A percentile compares a stretch with the other conserved stretches of the same genome.
phyloP scores from a whole-genome alignment of 2,888 invertebrate genomes.

The Epirrhoe tristata region DNA sequence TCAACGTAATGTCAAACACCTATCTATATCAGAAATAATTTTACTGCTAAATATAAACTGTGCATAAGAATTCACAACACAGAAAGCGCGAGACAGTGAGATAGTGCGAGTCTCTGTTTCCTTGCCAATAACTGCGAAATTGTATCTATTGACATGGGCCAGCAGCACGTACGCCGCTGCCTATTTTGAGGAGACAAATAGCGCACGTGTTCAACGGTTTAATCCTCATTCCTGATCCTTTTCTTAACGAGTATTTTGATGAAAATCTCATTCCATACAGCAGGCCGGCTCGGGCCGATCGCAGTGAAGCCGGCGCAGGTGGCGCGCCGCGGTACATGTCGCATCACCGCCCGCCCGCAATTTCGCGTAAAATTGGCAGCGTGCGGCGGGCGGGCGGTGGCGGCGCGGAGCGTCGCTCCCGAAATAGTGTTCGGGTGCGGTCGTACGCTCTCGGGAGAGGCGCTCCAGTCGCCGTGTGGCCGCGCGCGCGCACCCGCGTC shows the following conservation, averaged over 20 bases:
- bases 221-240: conserved; percentile 45
- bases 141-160: conserved; percentile 81
- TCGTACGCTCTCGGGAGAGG: conserved; percentile 79
- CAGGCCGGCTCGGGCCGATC: conserved; percentile 49
- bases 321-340: conserved; percentile 76
- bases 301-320: conserved; percentile 72
- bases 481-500: conserved; percentile 84
- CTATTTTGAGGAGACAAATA: conserved; percentile 53
- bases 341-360: conserved; percentile 85
- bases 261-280: conserved; percentile 57
- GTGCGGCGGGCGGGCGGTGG: conserved; percentile 80
- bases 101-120: conserved; percentile 83
- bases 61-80: conserved; percentile 85
- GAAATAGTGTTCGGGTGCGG: conserved; percentile 85
- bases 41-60: conserved; percentile 82
- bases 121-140: conserved; percentile 84
- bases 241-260: conserved; percentile 52
- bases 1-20: conserved; percentile 86
- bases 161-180: conserved; percentile 54
- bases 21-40: conserved; percentile 85
- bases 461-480: conserved; percentile 83
- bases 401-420: conserved; percentile 82
- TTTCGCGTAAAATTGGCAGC: conserved; percentile 85
- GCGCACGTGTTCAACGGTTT: conserved; percentile 61
- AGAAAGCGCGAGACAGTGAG: conserved; percentile 84